These are phyloP conservation scores for Lerema accius DNA, from an alignment of 1,140 invertebrate genomes.

Conservation along the genomic window DNA sequence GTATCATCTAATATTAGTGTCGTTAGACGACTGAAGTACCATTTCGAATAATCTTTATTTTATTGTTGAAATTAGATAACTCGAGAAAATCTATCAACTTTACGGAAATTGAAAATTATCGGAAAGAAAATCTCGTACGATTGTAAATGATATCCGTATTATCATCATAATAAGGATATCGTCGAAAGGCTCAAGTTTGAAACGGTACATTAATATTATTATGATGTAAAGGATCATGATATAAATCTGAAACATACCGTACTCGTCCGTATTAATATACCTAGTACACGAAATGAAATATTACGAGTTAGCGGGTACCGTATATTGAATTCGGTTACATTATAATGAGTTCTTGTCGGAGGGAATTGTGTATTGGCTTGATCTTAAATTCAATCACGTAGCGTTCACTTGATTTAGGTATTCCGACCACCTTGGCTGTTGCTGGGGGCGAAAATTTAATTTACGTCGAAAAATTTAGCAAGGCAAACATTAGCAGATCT, in stretches of 20 bases:
- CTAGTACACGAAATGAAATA: conserved; percentile 63
- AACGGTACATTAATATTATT: too few relatives aligned
- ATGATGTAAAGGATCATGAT: neutral
- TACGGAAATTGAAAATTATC: too few relatives aligned
- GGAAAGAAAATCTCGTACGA: too few relatives aligned
- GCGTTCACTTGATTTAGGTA: conserved; percentile 77
- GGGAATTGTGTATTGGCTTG: conserved; percentile 68
- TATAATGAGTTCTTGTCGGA: conserved; percentile 76
- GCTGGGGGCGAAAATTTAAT: conserved; percentile 72
- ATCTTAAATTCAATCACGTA: conserved; percentile 79
- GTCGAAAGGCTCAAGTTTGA: too few relatives aligned
- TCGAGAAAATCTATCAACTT: too few relatives aligned
- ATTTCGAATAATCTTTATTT: too few relatives aligned
- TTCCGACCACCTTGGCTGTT: conserved; percentile 73
- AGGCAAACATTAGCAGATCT: conserved; percentile 8
- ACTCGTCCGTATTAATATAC: conserved; percentile 35
- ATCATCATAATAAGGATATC: too few relatives aligned
- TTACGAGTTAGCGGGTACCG: conserved; percentile 66
- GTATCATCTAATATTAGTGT: too few relatives aligned
- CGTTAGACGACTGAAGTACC: too few relatives aligned
- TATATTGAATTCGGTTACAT: conserved; percentile 80
- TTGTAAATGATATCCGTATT: too few relatives aligned
- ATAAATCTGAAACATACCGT: conserved; percentile 10
- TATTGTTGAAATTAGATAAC: too few relatives aligned
- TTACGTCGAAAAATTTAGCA: conserved; percentile 59